Evolutionary conservation across 2,888 invertebrate genomes (phyloP), one percentile per base, ranked within the genome.

Genomic region (Teleiodes luculella): DNA sequence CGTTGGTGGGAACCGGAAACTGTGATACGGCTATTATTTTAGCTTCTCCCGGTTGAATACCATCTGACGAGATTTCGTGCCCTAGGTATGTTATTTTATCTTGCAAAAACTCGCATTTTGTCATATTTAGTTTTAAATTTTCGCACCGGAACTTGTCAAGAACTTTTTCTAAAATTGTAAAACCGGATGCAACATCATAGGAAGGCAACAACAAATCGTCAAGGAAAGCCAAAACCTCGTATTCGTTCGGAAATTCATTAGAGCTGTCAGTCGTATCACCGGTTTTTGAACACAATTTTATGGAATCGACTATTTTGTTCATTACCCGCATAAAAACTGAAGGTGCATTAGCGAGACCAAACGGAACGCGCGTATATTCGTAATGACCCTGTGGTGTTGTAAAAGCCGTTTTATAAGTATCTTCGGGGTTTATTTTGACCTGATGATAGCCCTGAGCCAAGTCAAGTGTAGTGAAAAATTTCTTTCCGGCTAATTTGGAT

Each of bases 21-120:
- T 30, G 0, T 60, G 59, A 60, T 0, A 66, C 62, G 1, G 53
- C 53, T 37, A 10, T 36, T 6, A 65, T 46, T 10, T 67, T 69
- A 6, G 16, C 50, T 0, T 64, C 53, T 11, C 59, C 55, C 0
- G 67, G 67, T 52, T 57, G 62, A 28, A 68, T 57, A 11, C 63
- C 61, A 11, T 60, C 18, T 0, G 56, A 2, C 0, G 61, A 58
- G 24, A 67, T 65, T 45, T 68, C 66, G 47, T 66, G 60, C 1
- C 68, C 67, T 48, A 68, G 55, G 48, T 65, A 67, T 0, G 59
- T 58, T 0, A 68, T 48, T 43, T 54, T 35, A 13, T 31, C 48
- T 60, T 66, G 53, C n/a, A 68, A 60, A 41, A 67, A 75, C 58
- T 55, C n/a, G 55, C 63, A 67, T 41, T 67, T 67, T 6, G 16